These are phyloP conservation scores for Sprattus sprattus DNA, from an alignment of 2,113 vertebrate genomes.

Conservation along the genomic window DNA sequence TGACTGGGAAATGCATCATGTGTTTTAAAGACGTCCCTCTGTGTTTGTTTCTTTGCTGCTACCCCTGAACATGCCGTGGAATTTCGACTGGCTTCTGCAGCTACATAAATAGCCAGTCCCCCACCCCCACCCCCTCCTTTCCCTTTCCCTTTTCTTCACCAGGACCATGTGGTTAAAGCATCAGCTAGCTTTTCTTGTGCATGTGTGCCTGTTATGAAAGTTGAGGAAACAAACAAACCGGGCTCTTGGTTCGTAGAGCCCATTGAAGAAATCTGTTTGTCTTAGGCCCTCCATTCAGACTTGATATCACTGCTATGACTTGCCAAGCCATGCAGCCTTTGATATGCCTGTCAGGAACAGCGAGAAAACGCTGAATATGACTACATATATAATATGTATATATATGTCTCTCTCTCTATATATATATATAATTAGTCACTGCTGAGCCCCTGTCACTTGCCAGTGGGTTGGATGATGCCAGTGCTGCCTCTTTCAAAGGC, in stretches of 20 bases:
- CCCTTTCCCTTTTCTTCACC: neutral
- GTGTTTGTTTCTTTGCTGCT: neutral
- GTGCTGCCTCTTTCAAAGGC: no score
- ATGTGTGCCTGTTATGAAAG: constrained; percentile 1
- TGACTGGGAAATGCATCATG: constrained; percentile 28
- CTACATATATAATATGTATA: no score
- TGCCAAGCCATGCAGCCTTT: neutral
- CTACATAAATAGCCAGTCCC: neutral
- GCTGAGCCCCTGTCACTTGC: no score
- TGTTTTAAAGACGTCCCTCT: constrained; percentile 7
- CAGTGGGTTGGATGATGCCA: neutral
- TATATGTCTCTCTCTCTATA: no score
- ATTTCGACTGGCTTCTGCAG: constrained; percentile 9
- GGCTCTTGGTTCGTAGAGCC: neutral
- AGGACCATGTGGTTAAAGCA: neutral
- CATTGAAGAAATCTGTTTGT: neutral
- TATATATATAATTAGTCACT: neutral
- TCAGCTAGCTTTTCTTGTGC: constrained; percentile 7
- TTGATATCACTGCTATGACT: neutral
- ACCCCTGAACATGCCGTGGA: neutral
- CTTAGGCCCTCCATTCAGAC: neutral
- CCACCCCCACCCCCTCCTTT: neutral
- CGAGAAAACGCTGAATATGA: neutral
- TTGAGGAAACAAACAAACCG: neutral
- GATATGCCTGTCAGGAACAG: neutral